phyloP scores from a whole-genome alignment of 2,888 invertebrate genomes.

The Iphiclides podalirius region DNA sequence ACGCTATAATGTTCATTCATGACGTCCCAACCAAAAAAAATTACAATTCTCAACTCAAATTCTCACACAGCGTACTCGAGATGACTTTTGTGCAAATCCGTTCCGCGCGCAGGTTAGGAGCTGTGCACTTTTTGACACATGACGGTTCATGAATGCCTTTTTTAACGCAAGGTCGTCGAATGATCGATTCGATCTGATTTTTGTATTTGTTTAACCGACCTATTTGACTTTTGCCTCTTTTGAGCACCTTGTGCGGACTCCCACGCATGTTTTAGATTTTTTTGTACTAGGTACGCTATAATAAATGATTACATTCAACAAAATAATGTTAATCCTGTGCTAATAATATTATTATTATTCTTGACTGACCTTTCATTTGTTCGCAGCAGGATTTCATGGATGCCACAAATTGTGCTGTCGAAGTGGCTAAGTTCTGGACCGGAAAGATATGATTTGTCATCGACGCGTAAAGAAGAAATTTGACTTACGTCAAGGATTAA shows the following conservation, averaged over 20 bases:
- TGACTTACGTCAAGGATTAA: too few relatives aligned
- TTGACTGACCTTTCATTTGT: too few relatives aligned
- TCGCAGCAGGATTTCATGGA: too few relatives aligned
- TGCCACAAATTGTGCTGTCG: too few relatives aligned
- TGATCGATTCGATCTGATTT: slow-evolving; percentile 71
- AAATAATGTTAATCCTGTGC: too few relatives aligned
- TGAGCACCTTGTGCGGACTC: slow-evolving; percentile 50
- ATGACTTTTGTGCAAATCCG: slow-evolving; percentile 28
- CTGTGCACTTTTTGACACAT: slow-evolving; percentile 35
- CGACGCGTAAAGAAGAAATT: too few relatives aligned
- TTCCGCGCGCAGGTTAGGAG: slow-evolving; percentile 19
- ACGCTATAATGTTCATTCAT: slow-evolving; percentile 66
- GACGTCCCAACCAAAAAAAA: slow-evolving; percentile 36
- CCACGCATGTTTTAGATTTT: slow-evolving; percentile 53
- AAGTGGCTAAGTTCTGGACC: too few relatives aligned
- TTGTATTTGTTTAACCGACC: slow-evolving; percentile 62
- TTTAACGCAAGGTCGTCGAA: slow-evolving; percentile 39
- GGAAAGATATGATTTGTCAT: too few relatives aligned
- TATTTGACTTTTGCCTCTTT: slow-evolving; percentile 39
- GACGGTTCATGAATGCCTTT: slow-evolving; percentile 41
- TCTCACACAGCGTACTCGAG: slow-evolving; percentile 54
- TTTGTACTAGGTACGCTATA: too few relatives aligned
- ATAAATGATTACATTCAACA: too few relatives aligned
- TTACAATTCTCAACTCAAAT: slow-evolving; percentile 47
- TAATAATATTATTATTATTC: too few relatives aligned